Evolutionary conservation across 2,113 vertebrate genomes (phyloP), one percentile per base, ranked within the genome.

Genomic region (Gymnogyps californianus): DNA sequence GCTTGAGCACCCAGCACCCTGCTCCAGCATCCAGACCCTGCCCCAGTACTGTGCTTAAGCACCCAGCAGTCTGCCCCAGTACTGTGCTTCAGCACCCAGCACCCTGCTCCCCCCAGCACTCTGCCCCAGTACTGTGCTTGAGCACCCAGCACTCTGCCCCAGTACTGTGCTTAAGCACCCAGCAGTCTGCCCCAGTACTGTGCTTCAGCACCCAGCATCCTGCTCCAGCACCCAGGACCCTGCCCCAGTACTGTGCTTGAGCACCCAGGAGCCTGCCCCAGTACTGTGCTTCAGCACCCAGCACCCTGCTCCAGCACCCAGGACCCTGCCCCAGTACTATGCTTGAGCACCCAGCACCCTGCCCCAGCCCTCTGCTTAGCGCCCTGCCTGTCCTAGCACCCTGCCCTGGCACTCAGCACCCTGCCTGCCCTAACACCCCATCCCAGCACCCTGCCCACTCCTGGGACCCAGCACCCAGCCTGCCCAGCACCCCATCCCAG

Each of bases 221-320:
- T n/a, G n/a, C n/a, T n/a, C 29, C 42, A 8, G 22, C 15, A 5
- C 28, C 44, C 74, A 58, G 34, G 3, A 11, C 4, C 18, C 15
- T 55, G 2, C 4, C 34, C 20, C 34, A 3, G 25, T 4, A 2
- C 26, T 9, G 31, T 51, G 32, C 18, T 51, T 67, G 1, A 20
- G 38, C 32, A 8, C 28, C 34, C n/a, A 78, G 46, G 4, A 10
- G 12, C 38, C 22, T 38, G 38, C 26, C 40, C 42, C 42, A 47
- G 22, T 8, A 21, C n/a, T n/a, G n/a, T 38, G 18, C 3, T 32
- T 25, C 21, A 36, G 32, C 19, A 38, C 32, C 42, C 47, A 36
- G 16, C 3, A 36, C 6, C 44, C 29, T 47, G 31, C 52, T 36
- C 26, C 26, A 49, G 58, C 5, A 5, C 52, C 36, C 70, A 54